phyloP scores from a whole-genome alignment of 2,888 invertebrate genomes.

The Germaria angustata region DNA sequence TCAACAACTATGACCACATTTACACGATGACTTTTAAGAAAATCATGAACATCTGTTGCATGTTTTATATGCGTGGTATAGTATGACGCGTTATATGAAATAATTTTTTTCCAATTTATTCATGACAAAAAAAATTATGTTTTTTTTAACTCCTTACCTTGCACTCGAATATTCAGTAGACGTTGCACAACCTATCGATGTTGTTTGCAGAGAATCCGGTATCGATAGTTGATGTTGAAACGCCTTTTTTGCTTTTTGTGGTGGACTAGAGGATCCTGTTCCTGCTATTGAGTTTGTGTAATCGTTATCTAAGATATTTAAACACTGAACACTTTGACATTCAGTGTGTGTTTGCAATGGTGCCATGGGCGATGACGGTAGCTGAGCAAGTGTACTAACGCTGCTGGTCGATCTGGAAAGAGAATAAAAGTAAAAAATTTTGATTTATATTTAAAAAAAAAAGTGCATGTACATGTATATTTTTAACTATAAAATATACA shows the following conservation, averaged over 20 bases:
- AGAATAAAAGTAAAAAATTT: constrained; percentile 47
- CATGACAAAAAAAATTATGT: no score
- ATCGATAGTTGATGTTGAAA: constrained; percentile 64
- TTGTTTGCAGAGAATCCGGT: constrained; percentile 55
- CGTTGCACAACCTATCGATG: constrained; percentile 66
- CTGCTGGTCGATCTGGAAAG: constrained; percentile 76
- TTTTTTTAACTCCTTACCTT: constrained; percentile 37
- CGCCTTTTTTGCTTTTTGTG: constrained; percentile 30
- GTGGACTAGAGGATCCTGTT: constrained; percentile 69
- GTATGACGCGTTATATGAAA: no score
- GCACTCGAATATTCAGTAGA: constrained; percentile 62
- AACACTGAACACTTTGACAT: constrained; percentile 73
- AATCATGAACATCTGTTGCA: no score
- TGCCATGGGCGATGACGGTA: constrained; percentile 77
- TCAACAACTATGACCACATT: no score
- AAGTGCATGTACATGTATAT: no score
- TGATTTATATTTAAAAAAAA: no score
- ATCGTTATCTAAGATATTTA: constrained; percentile 72
- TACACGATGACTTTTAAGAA: no score
- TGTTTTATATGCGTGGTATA: no score
- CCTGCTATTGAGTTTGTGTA: constrained; percentile 14
- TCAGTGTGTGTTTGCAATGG: constrained; percentile 76
- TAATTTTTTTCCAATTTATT: no score
- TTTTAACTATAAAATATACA: no score
- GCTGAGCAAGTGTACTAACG: constrained; percentile 75